These are phyloP conservation scores for Rhynchopsitta pachyrhyncha DNA, from an alignment of 2,113 vertebrate species.

Conservation along the genomic window DNA sequence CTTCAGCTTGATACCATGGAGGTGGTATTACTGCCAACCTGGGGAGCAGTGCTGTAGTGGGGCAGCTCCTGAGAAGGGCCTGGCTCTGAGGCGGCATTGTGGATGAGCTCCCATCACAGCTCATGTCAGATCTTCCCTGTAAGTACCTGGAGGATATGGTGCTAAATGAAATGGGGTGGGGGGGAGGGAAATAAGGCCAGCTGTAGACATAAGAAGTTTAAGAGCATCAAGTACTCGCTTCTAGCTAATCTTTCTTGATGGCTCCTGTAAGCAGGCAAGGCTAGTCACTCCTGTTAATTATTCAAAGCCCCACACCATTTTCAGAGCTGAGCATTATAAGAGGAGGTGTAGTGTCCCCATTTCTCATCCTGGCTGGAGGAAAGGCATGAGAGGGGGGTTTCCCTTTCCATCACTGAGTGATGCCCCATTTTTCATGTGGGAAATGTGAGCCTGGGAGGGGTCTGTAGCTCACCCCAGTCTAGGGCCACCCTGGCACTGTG, in stretches of 20 bases:
- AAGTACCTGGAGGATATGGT: slow-evolving; percentile 48
- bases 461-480: not conserved
- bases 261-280: slow-evolving; percentile 31
- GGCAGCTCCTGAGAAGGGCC: not conserved
- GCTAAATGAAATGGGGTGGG: not conserved
- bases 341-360: slow-evolving; percentile 36
- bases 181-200: slow-evolving; percentile 17
- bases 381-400: not conserved
- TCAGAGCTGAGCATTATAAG: slow-evolving; percentile 20
- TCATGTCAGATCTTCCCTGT: not conserved
- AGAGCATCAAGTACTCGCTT: slow-evolving; percentile 58
- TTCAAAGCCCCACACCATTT: slow-evolving; percentile 28
- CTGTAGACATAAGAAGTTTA: slow-evolving; percentile 66
- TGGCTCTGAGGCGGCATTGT: fast-evolving
- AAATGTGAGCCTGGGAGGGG: not conserved
- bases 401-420: not conserved
- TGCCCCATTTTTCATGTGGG: not conserved
- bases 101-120: fast-evolving
- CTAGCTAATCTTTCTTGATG: slow-evolving; percentile 59
- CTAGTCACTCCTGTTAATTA: slow-evolving; percentile 30
- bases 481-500: not conserved
- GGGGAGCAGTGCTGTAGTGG: not conserved
- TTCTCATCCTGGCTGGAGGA: not conserved
- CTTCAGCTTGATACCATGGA: not conserved
- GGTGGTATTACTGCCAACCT: fast-evolving